A percentile compares a stretch with the other conserved stretches of the same genome.
Evolutionary conservation across 2,113 vertebrate genomes (phyloP).

Genomic region (Thymallus thymallus): DNA sequence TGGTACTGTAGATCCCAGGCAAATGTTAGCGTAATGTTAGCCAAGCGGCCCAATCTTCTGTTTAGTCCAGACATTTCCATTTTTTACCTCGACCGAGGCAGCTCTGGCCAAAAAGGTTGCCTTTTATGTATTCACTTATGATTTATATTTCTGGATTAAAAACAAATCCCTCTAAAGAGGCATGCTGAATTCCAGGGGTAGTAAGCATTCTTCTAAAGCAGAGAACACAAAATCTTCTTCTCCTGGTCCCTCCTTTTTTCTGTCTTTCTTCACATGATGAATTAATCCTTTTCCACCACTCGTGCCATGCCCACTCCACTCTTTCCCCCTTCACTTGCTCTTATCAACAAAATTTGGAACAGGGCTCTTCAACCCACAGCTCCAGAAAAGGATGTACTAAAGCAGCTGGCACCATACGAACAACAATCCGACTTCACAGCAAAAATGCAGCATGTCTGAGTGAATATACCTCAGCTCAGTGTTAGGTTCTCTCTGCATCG

Average conservation of each 20-base stretch:
- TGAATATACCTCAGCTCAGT: not conserved
- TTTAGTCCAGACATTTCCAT: slow-evolving; percentile 56
- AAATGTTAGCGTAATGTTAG: no score
- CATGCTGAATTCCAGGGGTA: slow-evolving; percentile 66
- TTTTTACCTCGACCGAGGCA: slow-evolving; percentile 48
- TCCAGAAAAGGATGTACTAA: not conserved
- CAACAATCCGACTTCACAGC: no score
- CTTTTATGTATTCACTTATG: slow-evolving; percentile 54
- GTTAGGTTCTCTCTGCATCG: not conserved
- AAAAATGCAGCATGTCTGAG: no score
- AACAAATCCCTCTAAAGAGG: slow-evolving; percentile 63
- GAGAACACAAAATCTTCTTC: slow-evolving; percentile 50
- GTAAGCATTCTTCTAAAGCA: slow-evolving; percentile 59
- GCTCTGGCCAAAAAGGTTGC: slow-evolving; percentile 20
- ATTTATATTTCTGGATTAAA: slow-evolving; percentile 72
- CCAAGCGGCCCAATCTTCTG: no score
- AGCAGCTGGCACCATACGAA: no score
- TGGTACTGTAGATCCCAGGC: no score
- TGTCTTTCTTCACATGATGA: slow-evolving; percentile 54
- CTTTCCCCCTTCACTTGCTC: not conserved
- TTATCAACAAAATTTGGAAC: not conserved
- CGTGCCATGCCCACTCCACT: slow-evolving; percentile 11
- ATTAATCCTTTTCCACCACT: slow-evolving; percentile 35
- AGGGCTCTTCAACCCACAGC: not conserved
- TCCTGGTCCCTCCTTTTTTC: slow-evolving; percentile 27